Evolutionary conservation across 1,140 invertebrate genomes (phyloP), one percentile per base, ranked within the genome.

Genomic region (Zaprionus lachaisei): DNA sequence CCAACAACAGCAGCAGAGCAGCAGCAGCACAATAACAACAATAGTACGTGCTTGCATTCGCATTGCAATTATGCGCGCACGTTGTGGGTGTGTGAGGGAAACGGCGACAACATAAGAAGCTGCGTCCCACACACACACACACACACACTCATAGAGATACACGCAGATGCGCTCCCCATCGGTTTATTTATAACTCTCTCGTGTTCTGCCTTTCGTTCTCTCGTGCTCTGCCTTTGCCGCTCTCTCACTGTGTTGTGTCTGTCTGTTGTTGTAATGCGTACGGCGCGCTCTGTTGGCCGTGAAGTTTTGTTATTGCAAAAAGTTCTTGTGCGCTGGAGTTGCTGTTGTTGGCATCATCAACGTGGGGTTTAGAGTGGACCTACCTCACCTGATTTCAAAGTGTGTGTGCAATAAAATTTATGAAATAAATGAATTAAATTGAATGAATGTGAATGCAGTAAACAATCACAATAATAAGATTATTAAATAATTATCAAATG

Each of bases 111-210:
- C 73, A 76, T 76, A 77, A 77, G 75, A 77, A 73, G 75, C 75
- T 77, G 75, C 64, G 37, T 62, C 75, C 57, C 64, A 49, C 66
- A 41, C 62, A 66, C 44, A 41, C 38, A 12, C 61, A 44, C 58
- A 47, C 61, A 34, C 24, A 20, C 20, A 20, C 20, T 20, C 20
- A 0, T 20, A 55, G 44, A 60, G 49, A 67, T 38, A 37, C 41
- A 44, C 44, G 26, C 22, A 55, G 57, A 61, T 26, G 22, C 54
- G 34, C 55, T 60, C 72, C 62, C 71, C 63, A 70, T 77, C 44
- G 37, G 78, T 70, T 87, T 83, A 89, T 89, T 87, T 87, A 80
- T 69, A 89, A 79, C 75, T 77, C 74, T 87, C 78, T 74, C 26
- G 41, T 54, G 64, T 70, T 55, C 75, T 70, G 77, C 20, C 49